Evolutionary conservation across 1,140 invertebrate genomes (phyloP).

Genomic region (Globodera rostochiensis): DNA sequence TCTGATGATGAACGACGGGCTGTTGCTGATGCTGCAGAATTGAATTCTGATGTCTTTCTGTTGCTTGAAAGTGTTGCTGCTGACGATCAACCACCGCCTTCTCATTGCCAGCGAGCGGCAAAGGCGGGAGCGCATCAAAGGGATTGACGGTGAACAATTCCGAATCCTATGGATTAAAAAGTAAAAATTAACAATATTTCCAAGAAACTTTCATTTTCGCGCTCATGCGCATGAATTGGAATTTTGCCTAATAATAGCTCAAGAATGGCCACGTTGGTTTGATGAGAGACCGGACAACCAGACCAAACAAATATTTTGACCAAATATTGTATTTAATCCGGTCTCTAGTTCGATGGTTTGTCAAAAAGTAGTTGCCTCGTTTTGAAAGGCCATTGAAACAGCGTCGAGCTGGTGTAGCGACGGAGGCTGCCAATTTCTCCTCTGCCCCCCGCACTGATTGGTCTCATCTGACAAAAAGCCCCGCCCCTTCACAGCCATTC

Average conservation of each 20-base stretch:
- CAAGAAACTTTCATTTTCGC: not conserved
- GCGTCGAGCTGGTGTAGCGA: not conserved
- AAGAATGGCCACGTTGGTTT: too few species aligned
- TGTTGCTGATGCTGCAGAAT: not conserved
- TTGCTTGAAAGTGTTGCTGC: not conserved
- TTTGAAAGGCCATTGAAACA: constrained; percentile 3
- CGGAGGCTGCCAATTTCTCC: not conserved
- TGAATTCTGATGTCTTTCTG: not conserved
- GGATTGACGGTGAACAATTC: constrained; percentile 15
- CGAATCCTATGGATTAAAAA: constrained; percentile 9
- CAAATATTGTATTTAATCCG: not conserved
- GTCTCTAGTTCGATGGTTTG: not conserved
- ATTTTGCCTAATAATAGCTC: too few species aligned
- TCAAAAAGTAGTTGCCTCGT: not conserved
- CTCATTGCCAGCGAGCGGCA: not conserved
- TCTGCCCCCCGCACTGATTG: not conserved
- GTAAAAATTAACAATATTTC: not conserved
- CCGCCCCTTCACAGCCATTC: not conserved
- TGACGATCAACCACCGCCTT: too few species aligned
- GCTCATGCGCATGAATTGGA: too few species aligned
- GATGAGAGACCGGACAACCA: not conserved
- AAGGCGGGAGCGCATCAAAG: not conserved
- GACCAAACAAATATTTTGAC: too few species aligned
- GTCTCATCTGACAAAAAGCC: not conserved
- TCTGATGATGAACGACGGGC: not conserved